Base-by-base conservation (phyloP, 2,888 invertebrate species). In the Ormyrus pomaceus region DNA sequence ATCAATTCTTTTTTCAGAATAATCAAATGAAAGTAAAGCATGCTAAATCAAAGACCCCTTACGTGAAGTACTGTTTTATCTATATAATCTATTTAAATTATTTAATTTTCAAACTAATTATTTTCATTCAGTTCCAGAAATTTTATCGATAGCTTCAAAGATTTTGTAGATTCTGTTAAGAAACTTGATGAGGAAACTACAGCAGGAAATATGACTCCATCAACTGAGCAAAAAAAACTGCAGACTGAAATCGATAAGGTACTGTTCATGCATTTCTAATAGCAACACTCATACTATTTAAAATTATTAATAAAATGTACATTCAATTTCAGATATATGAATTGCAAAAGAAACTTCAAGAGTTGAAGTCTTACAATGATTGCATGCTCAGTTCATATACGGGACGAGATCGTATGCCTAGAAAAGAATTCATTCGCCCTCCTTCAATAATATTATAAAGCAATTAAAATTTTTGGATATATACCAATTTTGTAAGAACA, bases 221-320 rank as follows among this genome's bases (percentile, higher is more conserved):
- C 10, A 3, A 45, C 19, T 11, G 51, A 79, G 46, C 61, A 79
- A 50, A 56, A 64, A 13, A 51, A 66, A 9, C 48, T 78, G 55
- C 50, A 66, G 9, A 45, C n/a, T 58, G 74, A 79, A 45, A 74
- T 79, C n/a, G 46, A 68, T 66, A 71, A 66, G 71, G 76, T 80
- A n/a, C 34, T 34, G 34, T 34, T 34, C 34, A 34, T 34, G 4
- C 34, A 34, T 11, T 53, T 48, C 10, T 56, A 51, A 53, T 34
- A n/a, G 34, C 13, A 4, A 71, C 48, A 56, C 45, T 10, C 62
- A 64, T 62, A 8, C 34, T 51, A 61, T 58, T 65, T 45, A 73
- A 73, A 48, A 55, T 64, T 51, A 56, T 48, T 64, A 34, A 34
- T 34, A 2, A 58, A 45, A 61, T 61, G n/a, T 69, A 19, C 6